Conservation (phyloP, 2,113 vertebrate genomes). For the Phaetusa simplex region DNA sequence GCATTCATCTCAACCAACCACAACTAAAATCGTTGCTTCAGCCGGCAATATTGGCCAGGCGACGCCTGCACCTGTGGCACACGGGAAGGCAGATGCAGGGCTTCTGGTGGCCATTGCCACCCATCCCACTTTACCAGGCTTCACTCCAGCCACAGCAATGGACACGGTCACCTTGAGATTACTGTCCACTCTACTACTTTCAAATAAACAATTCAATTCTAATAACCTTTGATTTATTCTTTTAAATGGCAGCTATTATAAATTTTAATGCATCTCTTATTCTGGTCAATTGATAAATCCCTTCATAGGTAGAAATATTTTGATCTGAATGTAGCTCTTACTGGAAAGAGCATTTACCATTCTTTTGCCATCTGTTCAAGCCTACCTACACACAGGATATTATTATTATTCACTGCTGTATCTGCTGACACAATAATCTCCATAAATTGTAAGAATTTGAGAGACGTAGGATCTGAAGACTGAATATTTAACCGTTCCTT, state of each 20-base stretch:
- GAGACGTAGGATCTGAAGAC: neutral
- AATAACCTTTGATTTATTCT: neutral
- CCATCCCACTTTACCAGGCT: neutral
- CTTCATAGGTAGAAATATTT: neutral
- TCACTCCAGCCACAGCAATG: fast-evolving
- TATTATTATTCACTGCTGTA: neutral
- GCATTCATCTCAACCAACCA: neutral
- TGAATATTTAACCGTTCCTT: neutral
- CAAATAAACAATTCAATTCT: neutral
- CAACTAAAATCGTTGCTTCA: neutral
- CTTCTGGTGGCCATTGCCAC: neutral
- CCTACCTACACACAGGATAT: neutral
- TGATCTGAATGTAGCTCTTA: neutral
- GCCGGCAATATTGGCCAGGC: fast-evolving
- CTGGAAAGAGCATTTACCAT: neutral
- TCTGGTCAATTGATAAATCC: neutral
- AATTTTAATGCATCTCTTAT: neutral
- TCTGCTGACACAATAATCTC: neutral
- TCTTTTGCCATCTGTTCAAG: neutral
- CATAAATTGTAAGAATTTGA: neutral
- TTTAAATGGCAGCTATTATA: neutral
- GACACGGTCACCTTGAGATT: neutral
- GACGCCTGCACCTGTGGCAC: neutral
- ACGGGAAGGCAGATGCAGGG: fast-evolving
- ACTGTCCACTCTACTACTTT: neutral